Conservation (phyloP, 2,797 vertebrate genomes). For the Acanthornis magna region DNA sequence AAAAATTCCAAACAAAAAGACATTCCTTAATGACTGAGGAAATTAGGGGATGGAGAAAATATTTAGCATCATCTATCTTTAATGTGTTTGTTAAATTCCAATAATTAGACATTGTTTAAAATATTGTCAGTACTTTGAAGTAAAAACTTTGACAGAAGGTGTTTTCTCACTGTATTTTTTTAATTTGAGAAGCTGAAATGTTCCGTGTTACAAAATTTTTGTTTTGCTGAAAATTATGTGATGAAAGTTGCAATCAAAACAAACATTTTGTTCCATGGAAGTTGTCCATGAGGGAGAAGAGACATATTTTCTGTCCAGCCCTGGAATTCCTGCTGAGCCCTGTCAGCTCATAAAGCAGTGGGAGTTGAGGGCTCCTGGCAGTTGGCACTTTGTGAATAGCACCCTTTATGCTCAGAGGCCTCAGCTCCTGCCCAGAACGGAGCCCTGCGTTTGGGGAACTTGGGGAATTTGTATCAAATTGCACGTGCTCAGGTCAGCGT, state of each 20-base stretch:
- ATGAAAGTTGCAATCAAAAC: background rate
- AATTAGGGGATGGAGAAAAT: background rate
- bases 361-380: conserved; percentile 6
- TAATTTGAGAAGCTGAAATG: background rate
- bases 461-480: background rate
- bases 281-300: background rate
- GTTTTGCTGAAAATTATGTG: background rate
- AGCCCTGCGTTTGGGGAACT: background rate
- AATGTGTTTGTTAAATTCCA: background rate
- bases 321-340: background rate
- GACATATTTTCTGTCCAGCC: background rate
- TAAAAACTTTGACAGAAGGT: background rate
- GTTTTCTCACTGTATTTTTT: background rate
- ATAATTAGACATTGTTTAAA: background rate
- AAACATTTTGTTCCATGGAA: background rate
- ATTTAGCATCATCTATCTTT: background rate
- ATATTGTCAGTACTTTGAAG: background rate
- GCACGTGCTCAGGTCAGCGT: background rate
- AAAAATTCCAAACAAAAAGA: background rate
- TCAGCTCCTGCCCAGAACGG: background rate
- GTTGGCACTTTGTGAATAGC: conserved; percentile 37
- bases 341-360: background rate
- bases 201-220: background rate
- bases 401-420: conserved; percentile 5
- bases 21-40: background rate